phyloP scores from a whole-genome alignment of 2,797 vertebrate genomes.

The Tapera naevia region DNA sequence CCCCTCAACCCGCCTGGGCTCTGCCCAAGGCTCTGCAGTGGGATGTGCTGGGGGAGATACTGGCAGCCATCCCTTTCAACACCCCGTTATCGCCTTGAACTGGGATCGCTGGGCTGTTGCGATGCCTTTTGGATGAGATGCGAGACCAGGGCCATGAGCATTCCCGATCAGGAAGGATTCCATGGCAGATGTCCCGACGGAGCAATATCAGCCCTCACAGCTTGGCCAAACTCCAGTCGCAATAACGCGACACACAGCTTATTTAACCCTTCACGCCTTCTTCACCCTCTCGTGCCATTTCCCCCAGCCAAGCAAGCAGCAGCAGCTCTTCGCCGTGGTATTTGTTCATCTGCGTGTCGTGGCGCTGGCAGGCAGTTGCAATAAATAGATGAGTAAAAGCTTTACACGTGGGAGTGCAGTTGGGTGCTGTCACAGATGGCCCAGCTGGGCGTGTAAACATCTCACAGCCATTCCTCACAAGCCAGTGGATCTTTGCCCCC shows the following conservation, averaged over 20 bases:
- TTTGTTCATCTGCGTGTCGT: rapidly evolving
- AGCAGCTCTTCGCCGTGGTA: neutral
- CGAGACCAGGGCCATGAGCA: rapidly evolving
- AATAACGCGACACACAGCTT: neutral
- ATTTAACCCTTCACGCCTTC: neutral
- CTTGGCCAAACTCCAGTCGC: neutral
- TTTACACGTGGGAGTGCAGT: neutral
- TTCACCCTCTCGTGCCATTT: rapidly evolving
- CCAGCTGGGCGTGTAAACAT: rapidly evolving
- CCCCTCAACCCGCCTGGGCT: neutral
- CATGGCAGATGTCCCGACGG: rapidly evolving
- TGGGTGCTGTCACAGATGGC: neutral
- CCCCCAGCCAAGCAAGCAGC: neutral
- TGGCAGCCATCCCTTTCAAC: neutral
- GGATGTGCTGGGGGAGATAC: neutral
- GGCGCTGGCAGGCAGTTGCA: neutral
- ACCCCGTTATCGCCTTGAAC: neutral
- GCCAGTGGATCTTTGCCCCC: rapidly evolving
- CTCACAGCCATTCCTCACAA: neutral
- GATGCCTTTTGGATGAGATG: neutral
- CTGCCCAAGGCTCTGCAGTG: rapidly evolving
- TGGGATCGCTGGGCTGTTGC: neutral
- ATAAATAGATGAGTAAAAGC: neutral
- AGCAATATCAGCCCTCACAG: neutral
- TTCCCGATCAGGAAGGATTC: neutral